phyloP scores from a whole-genome alignment of 1,140 invertebrate genomes.

The Meloidogyne floridensis region DNA sequence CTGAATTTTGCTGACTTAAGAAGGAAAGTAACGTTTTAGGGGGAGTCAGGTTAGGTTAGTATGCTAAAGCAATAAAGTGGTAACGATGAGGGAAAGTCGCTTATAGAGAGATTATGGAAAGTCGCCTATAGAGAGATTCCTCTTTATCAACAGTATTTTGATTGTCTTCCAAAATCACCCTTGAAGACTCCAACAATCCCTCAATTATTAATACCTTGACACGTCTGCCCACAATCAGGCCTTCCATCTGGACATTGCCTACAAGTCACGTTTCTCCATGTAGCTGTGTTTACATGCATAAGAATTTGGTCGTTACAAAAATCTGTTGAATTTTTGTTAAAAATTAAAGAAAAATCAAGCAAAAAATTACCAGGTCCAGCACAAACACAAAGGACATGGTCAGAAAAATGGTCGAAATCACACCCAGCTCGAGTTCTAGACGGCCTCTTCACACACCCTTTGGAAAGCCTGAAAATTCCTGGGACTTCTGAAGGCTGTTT shows the following conservation, averaged over 20 bases:
- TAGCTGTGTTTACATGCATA: constrained; percentile 30
- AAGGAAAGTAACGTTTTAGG: no score
- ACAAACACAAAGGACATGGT: constrained; percentile 60
- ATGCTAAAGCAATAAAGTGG: no score
- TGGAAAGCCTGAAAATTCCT: constrained; percentile 54
- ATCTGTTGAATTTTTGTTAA: background rate
- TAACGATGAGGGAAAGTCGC: no score
- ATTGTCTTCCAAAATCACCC: background rate
- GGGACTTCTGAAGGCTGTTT: constrained; percentile 55
- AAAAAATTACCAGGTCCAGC: constrained; percentile 23
- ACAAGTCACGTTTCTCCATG: constrained; percentile 55
- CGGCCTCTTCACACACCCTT: constrained; percentile 57
- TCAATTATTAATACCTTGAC: constrained; percentile 30
- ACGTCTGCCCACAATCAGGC: constrained; percentile 51
- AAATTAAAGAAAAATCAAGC: background rate
- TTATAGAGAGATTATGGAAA: no score
- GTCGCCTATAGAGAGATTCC: no score
- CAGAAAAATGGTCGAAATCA: constrained; percentile 57
- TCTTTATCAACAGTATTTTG: no score
- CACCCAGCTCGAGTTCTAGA: constrained; percentile 53
- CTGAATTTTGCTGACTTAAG: no score
- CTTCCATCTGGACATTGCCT: constrained; percentile 48
- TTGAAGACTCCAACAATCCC: background rate
- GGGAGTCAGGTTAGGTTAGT: no score
- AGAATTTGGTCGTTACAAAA: constrained; percentile 63